Conservation (phyloP, 2,113 vertebrate genomes). For the Uropsilus gracilis region DNA sequence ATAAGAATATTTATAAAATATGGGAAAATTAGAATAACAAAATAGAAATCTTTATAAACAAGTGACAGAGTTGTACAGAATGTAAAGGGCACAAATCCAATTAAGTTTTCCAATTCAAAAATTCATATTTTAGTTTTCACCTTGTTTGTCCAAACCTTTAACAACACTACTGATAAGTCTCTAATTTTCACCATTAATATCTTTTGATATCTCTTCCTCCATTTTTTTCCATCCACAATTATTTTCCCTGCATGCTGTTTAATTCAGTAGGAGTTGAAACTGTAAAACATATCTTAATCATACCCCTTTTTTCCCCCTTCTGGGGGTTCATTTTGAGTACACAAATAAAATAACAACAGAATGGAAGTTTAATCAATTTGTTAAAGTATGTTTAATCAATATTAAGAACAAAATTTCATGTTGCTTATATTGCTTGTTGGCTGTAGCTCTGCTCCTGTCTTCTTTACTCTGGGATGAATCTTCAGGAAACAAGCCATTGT, state of each 20-base stretch:
- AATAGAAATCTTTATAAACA: not conserved
- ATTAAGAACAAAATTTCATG: too few species aligned
- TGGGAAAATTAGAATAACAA: not conserved
- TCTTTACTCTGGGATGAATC: not conserved
- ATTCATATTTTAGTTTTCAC: not conserved
- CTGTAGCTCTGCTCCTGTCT: not conserved
- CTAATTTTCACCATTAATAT: not conserved
- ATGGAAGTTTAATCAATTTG: not conserved
- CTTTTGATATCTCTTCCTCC: not conserved
- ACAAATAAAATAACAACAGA: not conserved
- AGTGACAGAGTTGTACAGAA: not conserved
- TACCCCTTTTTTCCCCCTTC: not conserved
- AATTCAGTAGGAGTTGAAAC: not conserved
- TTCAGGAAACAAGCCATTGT: not conserved
- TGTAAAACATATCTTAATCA: not conserved
- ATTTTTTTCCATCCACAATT: not conserved
- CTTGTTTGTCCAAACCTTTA: not conserved
- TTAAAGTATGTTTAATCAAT: not conserved
- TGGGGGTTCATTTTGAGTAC: not conserved
- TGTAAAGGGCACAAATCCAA: not conserved
- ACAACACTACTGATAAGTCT: not conserved
- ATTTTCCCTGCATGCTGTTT: not conserved
- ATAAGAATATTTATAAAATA: not conserved
- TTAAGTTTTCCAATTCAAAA: not conserved
- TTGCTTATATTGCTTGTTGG: not conserved